Base-by-base conservation (phyloP, 2,797 vertebrate species). In the Serranus cabrilla region DNA sequence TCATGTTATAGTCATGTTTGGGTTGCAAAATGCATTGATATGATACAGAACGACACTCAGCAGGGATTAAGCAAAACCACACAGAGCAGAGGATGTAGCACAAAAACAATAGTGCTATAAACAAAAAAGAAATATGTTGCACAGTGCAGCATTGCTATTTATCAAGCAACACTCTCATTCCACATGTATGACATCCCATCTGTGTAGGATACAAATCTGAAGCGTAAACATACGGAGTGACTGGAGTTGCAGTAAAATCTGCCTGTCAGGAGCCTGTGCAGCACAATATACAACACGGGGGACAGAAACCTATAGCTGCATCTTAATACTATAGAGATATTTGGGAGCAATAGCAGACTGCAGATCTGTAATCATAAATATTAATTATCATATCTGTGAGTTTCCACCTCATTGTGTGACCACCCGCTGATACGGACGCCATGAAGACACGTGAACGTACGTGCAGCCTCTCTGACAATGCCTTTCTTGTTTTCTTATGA, bases 351-450 rank as follows among this genome's bases (percentile, higher is more conserved):
- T 23, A 23, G 54, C 60, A 68, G 55, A 50, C 39, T n/a, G 21
- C 57, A 68, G 64, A 82, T 60, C 52, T 77, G 49, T 64, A 52
- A 67, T 66, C 59, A 25, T 37, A 18, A 21, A 75, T 18, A 45
- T 43, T 68, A 42, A 76, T 14, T 11, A 31, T 31, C 39, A 61
- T 65, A 67, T 62, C 65, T 71, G 54, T 43, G 69, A 62, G 42
- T 78, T 76, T 77, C 51, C 74, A 56, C 45, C 55, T 78, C 25
- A 11, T 7, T 47, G 49, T 79, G 70, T 39, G 62, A 67, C 82
- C 79, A 81, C 83, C 82, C 66, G 84, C 86, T 82, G 67, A 71
- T 65, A n/a, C 65, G n/a, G 72, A 68, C 2, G 46, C 54, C 57
- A 39, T 23, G 18, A 34, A 74, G 18, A 34, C 63, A 60, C 0